Percentiles rank a stretch among this genome's conserved stretches.
Conservation (phyloP, 2,113 vertebrate genomes). For the Dissostichus mawsoni region DNA sequence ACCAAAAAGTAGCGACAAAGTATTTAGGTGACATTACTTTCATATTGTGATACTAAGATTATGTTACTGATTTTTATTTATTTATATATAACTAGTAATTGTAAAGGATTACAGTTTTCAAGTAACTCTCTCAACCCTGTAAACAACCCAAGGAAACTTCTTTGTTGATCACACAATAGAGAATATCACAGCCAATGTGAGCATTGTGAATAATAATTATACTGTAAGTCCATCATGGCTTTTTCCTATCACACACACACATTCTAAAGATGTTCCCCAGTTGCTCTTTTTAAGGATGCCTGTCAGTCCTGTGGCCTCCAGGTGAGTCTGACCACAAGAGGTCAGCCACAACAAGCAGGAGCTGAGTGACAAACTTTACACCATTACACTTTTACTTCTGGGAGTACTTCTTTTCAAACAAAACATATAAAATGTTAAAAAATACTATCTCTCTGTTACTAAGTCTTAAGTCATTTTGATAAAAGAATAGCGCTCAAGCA, state of each 20-base stretch:
- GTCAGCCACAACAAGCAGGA: conserved; percentile 55
- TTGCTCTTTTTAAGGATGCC: background rate
- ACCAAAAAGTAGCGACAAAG: no score
- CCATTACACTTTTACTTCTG: background rate
- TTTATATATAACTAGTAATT: no score
- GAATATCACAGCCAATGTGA: no score
- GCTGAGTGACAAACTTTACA: conserved; percentile 17
- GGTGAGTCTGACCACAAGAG: conserved; percentile 61
- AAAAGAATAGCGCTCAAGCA: background rate
- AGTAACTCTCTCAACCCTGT: no score
- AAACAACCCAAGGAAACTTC: no score
- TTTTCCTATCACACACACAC: background rate
- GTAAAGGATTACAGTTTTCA: no score
- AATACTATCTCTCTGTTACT: background rate
- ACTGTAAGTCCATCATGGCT: background rate
- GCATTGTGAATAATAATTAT: background rate
- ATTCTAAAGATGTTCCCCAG: no score
- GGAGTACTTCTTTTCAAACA: background rate
- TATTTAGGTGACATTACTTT: no score
- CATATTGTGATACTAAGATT: no score
- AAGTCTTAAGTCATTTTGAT: conserved; percentile 4
- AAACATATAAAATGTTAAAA: background rate
- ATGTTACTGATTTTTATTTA: no score
- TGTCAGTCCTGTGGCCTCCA: conserved; percentile 9
- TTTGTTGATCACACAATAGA: no score